Conservation (phyloP, 2,797 vertebrate genomes). For the Myotis daubentonii region DNA sequence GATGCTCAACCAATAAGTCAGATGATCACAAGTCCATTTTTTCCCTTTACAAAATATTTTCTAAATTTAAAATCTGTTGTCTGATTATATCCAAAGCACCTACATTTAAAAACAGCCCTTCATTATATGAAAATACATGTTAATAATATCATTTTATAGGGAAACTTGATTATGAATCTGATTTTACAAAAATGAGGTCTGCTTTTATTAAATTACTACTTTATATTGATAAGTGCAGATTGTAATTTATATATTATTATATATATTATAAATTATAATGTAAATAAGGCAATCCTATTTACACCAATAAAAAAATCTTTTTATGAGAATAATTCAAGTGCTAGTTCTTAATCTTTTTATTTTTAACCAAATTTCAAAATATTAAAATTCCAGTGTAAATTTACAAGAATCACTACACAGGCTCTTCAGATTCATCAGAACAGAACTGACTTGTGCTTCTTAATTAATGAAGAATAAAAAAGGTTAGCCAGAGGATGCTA, state of each 20-base stretch:
- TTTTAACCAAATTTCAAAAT: conserved; percentile 41
- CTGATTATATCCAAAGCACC: not conserved
- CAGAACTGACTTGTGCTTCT: conserved; percentile 4
- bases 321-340: not conserved
- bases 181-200: conserved; percentile 22
- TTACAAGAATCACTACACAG: not conserved
- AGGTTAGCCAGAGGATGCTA: not conserved
- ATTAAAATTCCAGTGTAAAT: conserved; percentile 50
- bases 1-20: not conserved
- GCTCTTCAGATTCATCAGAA: not conserved
- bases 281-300: conserved; percentile 12
- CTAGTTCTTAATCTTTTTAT: not conserved
- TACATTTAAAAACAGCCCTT: not conserved
- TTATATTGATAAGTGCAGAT: not conserved
- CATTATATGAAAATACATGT: not conserved
- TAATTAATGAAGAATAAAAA: not conserved
- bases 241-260: conserved; percentile 1
- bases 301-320: not conserved
- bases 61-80: conserved; percentile 14
- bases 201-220: conserved; percentile 40
- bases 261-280: not conserved
- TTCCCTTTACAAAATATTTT: not conserved
- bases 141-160: not conserved
- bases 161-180: conserved; percentile 11
- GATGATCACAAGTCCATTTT: not conserved